Conservation (phyloP, 2,888 invertebrate genomes). For the Sthenelais limicola region DNA sequence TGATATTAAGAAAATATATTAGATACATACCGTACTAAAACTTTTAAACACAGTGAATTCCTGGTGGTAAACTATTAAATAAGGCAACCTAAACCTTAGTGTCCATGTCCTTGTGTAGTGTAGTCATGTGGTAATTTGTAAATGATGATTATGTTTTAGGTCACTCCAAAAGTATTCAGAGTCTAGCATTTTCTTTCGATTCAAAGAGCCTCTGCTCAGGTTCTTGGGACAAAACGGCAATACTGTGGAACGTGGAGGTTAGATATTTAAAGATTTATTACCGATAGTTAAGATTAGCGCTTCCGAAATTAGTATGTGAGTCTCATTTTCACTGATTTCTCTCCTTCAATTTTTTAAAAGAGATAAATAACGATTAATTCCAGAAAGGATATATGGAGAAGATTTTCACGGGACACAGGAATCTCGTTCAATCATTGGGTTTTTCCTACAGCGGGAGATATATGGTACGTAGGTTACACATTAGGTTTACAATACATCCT, state of each 20-base stretch:
- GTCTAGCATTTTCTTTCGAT: conserved; percentile 65
- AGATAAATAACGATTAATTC: too few relatives aligned
- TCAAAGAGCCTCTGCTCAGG: conserved; percentile 64
- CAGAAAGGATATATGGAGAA: conserved; percentile 62
- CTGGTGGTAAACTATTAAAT: too few relatives aligned
- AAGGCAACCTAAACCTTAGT: too few relatives aligned
- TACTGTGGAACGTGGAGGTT: conserved; percentile 69
- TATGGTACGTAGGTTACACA: conserved; percentile 58
- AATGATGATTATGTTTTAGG: conserved; percentile 58
- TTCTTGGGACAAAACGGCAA: conserved; percentile 70
- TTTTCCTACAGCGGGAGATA: conserved; percentile 62
- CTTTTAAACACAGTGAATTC: too few relatives aligned
- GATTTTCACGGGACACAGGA: conserved; percentile 62
- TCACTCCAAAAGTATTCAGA: conserved; percentile 69
- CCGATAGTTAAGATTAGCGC: not conserved
- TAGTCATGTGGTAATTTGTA: too few relatives aligned
- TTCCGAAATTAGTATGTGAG: too few relatives aligned
- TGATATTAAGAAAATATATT: too few relatives aligned
- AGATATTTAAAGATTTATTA: not conserved
- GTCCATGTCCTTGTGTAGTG: too few relatives aligned
- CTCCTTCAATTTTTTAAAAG: too few relatives aligned
- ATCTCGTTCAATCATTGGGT: conserved; percentile 67
- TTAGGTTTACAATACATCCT: not conserved
- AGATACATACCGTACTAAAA: too few relatives aligned
- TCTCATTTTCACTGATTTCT: too few relatives aligned